phyloP scores from a whole-genome alignment of 2,113 vertebrate species.

The chimpanzee (Pan troglodytes) region NHGRI_mPanTro3-v2.1_pri NC_072398.2:229924501-229925000 shows the following conservation, averaged over 20 bases:
- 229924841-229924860: not conserved
- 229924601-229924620: not conserved
- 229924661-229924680: not conserved
- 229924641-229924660: not conserved
- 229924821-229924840: not conserved
- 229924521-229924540: rapidly evolving
- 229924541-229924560: no score
- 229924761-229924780: rapidly evolving
- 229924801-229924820: rapidly evolving
- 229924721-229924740: rapidly evolving
- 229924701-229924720: rapidly evolving
- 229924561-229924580: not conserved
- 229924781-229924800: rapidly evolving
- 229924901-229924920: not conserved
- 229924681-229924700: not conserved
- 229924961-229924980: rapidly evolving
- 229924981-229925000: not conserved
- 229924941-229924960: rapidly evolving
- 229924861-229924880: rapidly evolving
- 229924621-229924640: no score
- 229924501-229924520: rapidly evolving
- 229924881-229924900: rapidly evolving
- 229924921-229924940: rapidly evolving
- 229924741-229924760: rapidly evolving
- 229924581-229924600: not conserved